Percentiles rank a stretch among this genome's conserved stretches.
Evolutionary conservation across 2,797 vertebrate genomes (phyloP).

Genomic region (Typhlichthys eigenmanni): DNA sequence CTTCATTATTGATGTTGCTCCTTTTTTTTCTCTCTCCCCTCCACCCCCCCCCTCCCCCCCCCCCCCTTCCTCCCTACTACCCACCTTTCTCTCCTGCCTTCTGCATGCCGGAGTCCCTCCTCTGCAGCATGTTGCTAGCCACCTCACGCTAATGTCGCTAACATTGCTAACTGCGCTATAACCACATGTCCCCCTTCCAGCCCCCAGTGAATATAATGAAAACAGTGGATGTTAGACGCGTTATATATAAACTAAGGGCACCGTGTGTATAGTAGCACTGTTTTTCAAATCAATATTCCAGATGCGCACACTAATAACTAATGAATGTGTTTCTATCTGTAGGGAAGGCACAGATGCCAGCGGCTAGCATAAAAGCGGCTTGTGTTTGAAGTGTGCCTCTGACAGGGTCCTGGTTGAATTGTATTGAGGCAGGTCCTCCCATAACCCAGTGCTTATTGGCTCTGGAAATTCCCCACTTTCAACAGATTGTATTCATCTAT

Average conservation of each 20-base stretch:
- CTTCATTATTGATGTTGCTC: slow-evolving; percentile 70
- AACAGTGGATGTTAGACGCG: slow-evolving; percentile 17
- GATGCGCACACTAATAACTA: slow-evolving; percentile 17
- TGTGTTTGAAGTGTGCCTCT: slow-evolving; percentile 46
- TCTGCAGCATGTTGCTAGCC: neutral
- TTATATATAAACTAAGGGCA: neutral
- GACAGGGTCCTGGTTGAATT: slow-evolving; percentile 54
- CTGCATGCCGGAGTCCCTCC: neutral
- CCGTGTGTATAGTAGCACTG: neutral
- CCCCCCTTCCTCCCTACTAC: slow-evolving; percentile 34
- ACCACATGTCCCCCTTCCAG: too few relatives aligned
- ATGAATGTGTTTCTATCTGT: slow-evolving; percentile 30
- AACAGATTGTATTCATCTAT: slow-evolving; percentile 72
- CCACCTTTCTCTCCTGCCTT: neutral
- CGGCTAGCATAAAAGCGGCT: slow-evolving; percentile 17
- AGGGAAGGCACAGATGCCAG: slow-evolving; percentile 19
- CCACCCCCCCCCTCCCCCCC: slow-evolving; percentile 7
- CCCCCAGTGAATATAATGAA: slow-evolving; percentile 3
- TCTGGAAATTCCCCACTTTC: slow-evolving; percentile 66
- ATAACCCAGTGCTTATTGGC: slow-evolving; percentile 63
- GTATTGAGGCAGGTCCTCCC: slow-evolving; percentile 46
- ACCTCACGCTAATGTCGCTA: slow-evolving; percentile 31
- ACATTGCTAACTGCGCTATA: too few relatives aligned
- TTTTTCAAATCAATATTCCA: slow-evolving; percentile 37
- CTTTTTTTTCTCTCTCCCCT: slow-evolving; percentile 23